A percentile compares a stretch with the other conserved stretches of the same genome.
Conservation (phyloP, 2,888 invertebrate genomes). For the Drosophila anomalata region DNA sequence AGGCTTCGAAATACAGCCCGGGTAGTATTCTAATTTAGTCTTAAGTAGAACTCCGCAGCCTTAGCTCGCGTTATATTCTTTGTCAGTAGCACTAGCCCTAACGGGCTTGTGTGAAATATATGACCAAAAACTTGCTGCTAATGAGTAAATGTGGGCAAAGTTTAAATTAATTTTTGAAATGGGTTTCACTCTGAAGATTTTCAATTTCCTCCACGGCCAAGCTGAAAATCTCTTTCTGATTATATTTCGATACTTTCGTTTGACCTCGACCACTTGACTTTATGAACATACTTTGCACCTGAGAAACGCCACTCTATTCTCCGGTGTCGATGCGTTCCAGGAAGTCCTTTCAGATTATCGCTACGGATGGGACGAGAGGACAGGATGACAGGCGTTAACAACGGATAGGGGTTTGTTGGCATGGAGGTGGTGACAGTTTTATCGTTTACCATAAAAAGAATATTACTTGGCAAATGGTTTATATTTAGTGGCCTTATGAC, state of each 20-base stretch:
- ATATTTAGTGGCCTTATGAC: not conserved
- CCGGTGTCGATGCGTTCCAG: conserved; percentile 17
- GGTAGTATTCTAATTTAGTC: no score
- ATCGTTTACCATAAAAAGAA: conserved; percentile 24
- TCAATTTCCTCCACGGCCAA: conserved; percentile 55
- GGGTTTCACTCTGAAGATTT: conserved; percentile 46
- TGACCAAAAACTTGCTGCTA: conserved; percentile 62
- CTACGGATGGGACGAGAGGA: conserved; percentile 9
- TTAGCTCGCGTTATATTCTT: no score
- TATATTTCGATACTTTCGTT: conserved; percentile 55
- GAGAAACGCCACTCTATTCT: not conserved
- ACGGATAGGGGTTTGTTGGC: not conserved
- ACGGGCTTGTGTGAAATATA: no score
- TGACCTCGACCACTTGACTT: conserved; percentile 20
- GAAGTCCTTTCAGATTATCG: conserved; percentile 35
- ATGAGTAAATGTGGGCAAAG: conserved; percentile 77
- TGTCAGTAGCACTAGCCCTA: no score
- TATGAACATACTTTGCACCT: conserved; percentile 13
- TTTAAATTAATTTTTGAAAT: conserved; percentile 74
- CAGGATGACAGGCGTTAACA: conserved; percentile 18
- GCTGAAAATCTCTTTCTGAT: conserved; percentile 36
- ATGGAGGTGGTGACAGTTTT: conserved; percentile 17
- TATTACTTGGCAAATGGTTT: conserved; percentile 10
- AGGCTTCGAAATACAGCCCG: no score
- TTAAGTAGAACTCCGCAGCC: no score